These are phyloP conservation scores for Holacanthella duospinosa DNA, from an alignment of 2,888 invertebrate genomes.

Conservation along the genomic window DNA sequence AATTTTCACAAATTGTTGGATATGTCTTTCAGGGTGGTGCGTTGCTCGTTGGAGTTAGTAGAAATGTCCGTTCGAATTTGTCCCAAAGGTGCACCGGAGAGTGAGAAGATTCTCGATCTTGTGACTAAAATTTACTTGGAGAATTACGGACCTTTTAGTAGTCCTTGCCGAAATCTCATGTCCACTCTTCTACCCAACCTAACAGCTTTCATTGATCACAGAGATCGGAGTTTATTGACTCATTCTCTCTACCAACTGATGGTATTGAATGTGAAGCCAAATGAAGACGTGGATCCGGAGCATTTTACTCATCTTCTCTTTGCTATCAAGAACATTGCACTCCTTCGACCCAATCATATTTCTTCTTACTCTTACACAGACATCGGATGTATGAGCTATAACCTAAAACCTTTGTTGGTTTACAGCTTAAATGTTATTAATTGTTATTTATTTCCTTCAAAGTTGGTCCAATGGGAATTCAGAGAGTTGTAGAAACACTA, in stretches of 20 bases:
- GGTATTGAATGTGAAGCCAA: slow-evolving; percentile 35
- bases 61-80: slow-evolving; percentile 32
- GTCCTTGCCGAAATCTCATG: slow-evolving; percentile 42
- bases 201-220: slow-evolving; percentile 70
- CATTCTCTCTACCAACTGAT: slow-evolving; percentile 55
- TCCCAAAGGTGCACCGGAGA: slow-evolving; percentile 26
- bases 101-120: slow-evolving; percentile 24
- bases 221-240: slow-evolving; percentile 74
- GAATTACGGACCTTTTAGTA: slow-evolving; percentile 32
- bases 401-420: neutral
- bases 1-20: neutral
- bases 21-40: slow-evolving; percentile 17
- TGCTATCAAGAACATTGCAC: slow-evolving; percentile 34
- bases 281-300: slow-evolving; percentile 31
- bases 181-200: slow-evolving; percentile 66
- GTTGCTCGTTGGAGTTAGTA: slow-evolving; percentile 31
- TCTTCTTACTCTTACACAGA: slow-evolving; percentile 28
- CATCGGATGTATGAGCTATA: slow-evolving; percentile 14
- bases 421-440: neutral
- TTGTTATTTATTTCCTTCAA: neutral
- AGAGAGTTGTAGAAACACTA: slow-evolving; percentile 27
- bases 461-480: slow-evolving; percentile 22
- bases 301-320: slow-evolving; percentile 33
- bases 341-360: slow-evolving; percentile 32
- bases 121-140: slow-evolving; percentile 36